Evolutionary conservation across 1,140 invertebrate genomes (phyloP).

Genomic region (Holcopasites calliopsidis): DNA sequence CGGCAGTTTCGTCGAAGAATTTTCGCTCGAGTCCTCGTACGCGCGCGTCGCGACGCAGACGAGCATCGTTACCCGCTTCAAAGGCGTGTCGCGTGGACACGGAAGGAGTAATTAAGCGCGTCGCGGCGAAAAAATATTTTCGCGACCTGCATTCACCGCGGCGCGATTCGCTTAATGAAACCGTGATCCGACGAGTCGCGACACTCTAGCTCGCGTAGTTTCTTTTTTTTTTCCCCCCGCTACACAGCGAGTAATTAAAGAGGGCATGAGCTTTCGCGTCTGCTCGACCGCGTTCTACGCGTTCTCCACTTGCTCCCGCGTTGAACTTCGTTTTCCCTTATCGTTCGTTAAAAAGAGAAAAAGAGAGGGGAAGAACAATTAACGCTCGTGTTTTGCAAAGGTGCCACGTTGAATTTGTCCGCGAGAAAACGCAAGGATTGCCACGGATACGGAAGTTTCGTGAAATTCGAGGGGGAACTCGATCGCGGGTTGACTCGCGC

Average conservation of each 20-base stretch:
- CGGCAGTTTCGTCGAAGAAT: neutral
- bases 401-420: neutral
- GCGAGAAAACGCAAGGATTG: neutral
- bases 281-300: neutral
- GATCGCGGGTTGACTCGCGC: slow-evolving; percentile 2
- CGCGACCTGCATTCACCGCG: neutral
- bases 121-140: slow-evolving; percentile 11
- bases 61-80: slow-evolving; percentile 2
- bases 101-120: slow-evolving; percentile 26
- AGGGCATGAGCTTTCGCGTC: slow-evolving; percentile 13
- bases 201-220: neutral
- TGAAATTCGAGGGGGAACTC: slow-evolving; percentile 13
- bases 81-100: neutral
- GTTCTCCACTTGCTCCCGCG: neutral
- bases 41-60: neutral
- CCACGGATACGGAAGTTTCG: slow-evolving; percentile 4
- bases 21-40: neutral
- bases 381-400: neutral
- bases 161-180: slow-evolving; percentile 3
- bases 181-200: neutral
- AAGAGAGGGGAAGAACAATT: neutral
- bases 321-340: neutral
- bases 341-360: neutral
- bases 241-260: slow-evolving; percentile 9
- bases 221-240: neutral